Conservation (phyloP, 2,797 vertebrate genomes). For the Cirrhinus mrigala region DNA sequence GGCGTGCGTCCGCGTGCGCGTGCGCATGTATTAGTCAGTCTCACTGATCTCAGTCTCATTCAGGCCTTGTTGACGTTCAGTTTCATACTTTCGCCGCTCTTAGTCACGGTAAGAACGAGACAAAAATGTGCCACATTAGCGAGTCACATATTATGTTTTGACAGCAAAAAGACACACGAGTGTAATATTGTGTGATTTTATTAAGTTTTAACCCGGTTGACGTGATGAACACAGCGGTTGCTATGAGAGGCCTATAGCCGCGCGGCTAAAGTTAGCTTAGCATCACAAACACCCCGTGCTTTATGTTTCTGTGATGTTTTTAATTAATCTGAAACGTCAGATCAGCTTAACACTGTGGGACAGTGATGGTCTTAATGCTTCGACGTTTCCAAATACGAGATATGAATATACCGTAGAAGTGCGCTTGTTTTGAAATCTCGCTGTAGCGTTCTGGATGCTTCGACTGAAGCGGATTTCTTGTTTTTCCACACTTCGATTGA, state of each 20-base stretch:
- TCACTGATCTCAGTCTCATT: constrained; percentile 42
- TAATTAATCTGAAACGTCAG: neutral
- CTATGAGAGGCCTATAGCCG: constrained; percentile 35
- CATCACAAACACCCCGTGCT: neutral
- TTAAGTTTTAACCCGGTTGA: neutral
- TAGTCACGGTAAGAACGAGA: constrained; percentile 63
- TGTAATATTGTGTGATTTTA: neutral
- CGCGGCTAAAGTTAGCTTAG: constrained; percentile 23
- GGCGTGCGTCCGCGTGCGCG: neutral
- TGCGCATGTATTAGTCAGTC: neutral
- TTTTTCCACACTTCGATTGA: neutral
- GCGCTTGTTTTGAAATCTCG: fast-evolving
- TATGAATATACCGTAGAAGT: neutral
- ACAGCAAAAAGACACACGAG: too few relatives aligned
- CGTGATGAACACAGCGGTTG: constrained; percentile 16
- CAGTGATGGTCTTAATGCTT: too few relatives aligned
- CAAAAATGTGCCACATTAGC: too few relatives aligned
- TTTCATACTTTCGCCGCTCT: constrained; percentile 38
- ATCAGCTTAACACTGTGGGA: neutral
- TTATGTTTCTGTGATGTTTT: neutral
- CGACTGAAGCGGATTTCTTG: neutral
- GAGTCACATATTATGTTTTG: too few relatives aligned
- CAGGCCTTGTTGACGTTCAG: constrained; percentile 64
- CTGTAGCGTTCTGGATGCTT: neutral
- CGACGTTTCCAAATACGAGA: too few relatives aligned